Evolutionary conservation across 2,888 invertebrate genomes (phyloP), one percentile per base, ranked within the genome.

Genomic region (Anagyrus pseudococci): DNA sequence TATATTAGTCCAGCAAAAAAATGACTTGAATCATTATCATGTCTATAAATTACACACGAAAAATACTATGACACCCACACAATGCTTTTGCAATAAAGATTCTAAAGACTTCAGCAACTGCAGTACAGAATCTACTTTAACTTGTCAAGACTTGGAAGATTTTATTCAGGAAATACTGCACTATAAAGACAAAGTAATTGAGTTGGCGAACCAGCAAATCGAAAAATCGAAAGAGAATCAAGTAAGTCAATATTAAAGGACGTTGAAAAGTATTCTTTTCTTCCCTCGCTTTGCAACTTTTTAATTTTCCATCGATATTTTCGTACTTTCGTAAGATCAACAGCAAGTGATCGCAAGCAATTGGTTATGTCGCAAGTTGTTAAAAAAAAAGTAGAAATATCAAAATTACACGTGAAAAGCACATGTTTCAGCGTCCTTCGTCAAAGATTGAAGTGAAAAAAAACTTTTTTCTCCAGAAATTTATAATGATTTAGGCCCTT

Each of bases 201-300:
- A 50, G 2, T 58, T 63, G n/a, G 43, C 37, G 13, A 26, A 40
- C 17, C 43, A 60, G 10, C 60, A 66, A 48, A 50, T 58, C 15
- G n/a, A 33, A n/a, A 48, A 62, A 46, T 47, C 49, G 13, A 53
- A n/a, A 44, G 29, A 41, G 6, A 53, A 8, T 26, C 41, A 66
- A 66, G 66, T 66, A 66, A 66, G 41, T 20, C 4, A 23, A 37
- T 33, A 25, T 29, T 50, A 44, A 41, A 41, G 52, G 44, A 33
- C 52, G 43, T 37, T 19, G 19, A 52, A 58, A 56, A 48, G 25
- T 37, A n/a, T 13, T 4, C 17, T 53, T 54, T 54, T 44, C 20
- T 46, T 20, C 10, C 33, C 8, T 20, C 26, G 8, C n/a, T 13
- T 43, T 26, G 29, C 6, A 10, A 29, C 4, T 29, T 29, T 37